Evolutionary conservation across 2,888 invertebrate species (phyloP), one percentile per base, ranked within the genome.

Genomic region (Tridacna crocea): DNA sequence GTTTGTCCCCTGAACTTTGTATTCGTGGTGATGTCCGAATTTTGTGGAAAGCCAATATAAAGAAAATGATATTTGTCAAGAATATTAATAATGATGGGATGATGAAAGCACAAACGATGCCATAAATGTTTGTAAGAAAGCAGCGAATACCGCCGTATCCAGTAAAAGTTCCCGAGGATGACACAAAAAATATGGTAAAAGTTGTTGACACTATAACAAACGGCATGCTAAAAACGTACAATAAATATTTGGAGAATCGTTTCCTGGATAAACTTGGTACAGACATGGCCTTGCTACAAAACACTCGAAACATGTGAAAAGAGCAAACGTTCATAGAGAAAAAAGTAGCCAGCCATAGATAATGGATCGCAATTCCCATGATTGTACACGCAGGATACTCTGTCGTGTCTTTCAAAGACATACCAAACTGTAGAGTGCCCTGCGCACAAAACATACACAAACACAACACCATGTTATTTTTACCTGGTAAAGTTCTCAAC

Each of bases 261-360:
- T 19, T 72, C 6, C 60, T 3, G 0, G 51, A 47, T 22, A 48
- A 47, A 19, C 27, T 22, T 46, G 66, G 36, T 19, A 36, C 48
- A 8, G 47, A 47, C 22, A 76, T 22, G 17, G 66, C 58, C 15
- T 76, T 66, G 19, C 73, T 63, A 36, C 75, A 58, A 66, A 89
- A 89, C 1, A 89, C 86, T 17, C 73, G 63, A 68, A 80, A 86
- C 87, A 89, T 88, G 65, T 89, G 89, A 75, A 80, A 86, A 13
- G 87, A 84, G 66, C 89, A 90, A 13, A 88, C 60, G 27, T 84
- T 82, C 85, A 89, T 86, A 46, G 88, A 81, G 70, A 79, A 77
- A 65, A 89, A 88, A 13, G 88, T 84, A 15, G 86, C 76, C 15
- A 90, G 55, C 88, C 89, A 88, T 47, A 87, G 87, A 70, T 84